Evolutionary conservation across 2,113 vertebrate species (phyloP), one percentile per base, ranked within the genome.

Genomic region (Brachyhypopomus gauderio): DNA sequence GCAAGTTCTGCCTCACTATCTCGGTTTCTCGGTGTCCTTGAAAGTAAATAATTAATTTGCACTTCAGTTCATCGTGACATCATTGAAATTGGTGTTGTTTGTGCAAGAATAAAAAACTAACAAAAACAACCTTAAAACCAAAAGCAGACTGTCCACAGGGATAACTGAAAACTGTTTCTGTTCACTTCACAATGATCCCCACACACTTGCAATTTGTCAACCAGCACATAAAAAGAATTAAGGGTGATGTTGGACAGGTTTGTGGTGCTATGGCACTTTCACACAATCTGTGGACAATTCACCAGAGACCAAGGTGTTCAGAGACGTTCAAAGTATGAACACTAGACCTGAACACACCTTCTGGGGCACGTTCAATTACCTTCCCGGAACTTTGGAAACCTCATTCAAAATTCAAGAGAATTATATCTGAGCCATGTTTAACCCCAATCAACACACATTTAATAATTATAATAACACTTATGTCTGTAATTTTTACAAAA

Each of bases 301-400:
- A 56, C 27, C 62, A 38, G 48, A 69, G 52, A 64, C 76, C 75
- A 85, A 82, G 64, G 76, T 75, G 41, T 48, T 4, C 25, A 48
- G 64, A 75, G 76, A 71, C 79, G 20, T 5, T 11, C 0, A 23
- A 25, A 11, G 60, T 12, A 1, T 63, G 60, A 63, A 25, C 23
- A 25, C 60, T 22, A 25, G 1, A 17, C 62, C 25, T 30, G 62
- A 64, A 9, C 6, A 27, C 22, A 63, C 20, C 23, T 25, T 22
- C 14, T 14, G 25, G 4, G 25, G 8, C 25, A 66, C 34, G 27
- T 19, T 34, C 16, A 34, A 66, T 36, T 7, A 14, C 25, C 7
- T 70, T 58, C 14, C 27, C 22, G n/a, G 19, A 56, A 27, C 23
- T 5, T 11, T 48, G 19, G 12, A 48, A 6, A 0, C 16, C 6